Conservation (phyloP, 2,113 vertebrate genomes). For the Eubucco bourcierii region DNA sequence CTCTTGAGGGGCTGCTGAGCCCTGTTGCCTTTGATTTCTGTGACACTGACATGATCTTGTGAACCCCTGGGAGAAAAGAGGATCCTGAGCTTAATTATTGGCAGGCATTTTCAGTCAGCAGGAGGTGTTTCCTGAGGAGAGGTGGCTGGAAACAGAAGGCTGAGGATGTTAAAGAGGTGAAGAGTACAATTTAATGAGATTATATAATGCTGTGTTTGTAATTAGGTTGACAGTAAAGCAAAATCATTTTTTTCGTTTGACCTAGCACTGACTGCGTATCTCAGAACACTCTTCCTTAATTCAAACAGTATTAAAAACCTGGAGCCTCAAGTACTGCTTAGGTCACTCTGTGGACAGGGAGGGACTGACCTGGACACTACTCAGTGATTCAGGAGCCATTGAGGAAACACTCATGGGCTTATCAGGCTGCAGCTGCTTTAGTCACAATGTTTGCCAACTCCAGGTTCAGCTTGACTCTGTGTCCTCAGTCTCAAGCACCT, state of each 20-base stretch:
- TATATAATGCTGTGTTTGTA: conserved; percentile 24
- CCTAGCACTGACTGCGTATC: neutral
- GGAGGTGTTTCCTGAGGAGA: conserved; percentile 15
- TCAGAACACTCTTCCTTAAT: neutral
- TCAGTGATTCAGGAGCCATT: neutral
- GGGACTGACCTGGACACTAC: neutral
- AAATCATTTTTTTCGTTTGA: neutral
- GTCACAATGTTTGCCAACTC: neutral
- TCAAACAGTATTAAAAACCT: neutral
- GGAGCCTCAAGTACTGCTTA: neutral
- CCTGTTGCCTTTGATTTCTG: conserved; percentile 38
- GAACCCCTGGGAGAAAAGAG: neutral
- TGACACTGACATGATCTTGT: neutral
- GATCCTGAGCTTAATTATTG: neutral
- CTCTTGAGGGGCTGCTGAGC: conserved; percentile 36
- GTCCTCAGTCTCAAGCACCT: neutral
- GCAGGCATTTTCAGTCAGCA: neutral
- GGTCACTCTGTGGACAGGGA: neutral
- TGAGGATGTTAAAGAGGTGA: conserved; percentile 29
- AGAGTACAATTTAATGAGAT: conserved; percentile 11
- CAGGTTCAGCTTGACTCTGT: neutral
- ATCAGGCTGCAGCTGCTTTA: conserved; percentile 12
- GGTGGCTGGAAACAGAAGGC: neutral
- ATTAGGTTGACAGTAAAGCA: conserved; percentile 1
- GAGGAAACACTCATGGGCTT: neutral